Evolutionary conservation across 2,113 vertebrate genomes (phyloP).

Genomic region (Clarias batrachus): DNA sequence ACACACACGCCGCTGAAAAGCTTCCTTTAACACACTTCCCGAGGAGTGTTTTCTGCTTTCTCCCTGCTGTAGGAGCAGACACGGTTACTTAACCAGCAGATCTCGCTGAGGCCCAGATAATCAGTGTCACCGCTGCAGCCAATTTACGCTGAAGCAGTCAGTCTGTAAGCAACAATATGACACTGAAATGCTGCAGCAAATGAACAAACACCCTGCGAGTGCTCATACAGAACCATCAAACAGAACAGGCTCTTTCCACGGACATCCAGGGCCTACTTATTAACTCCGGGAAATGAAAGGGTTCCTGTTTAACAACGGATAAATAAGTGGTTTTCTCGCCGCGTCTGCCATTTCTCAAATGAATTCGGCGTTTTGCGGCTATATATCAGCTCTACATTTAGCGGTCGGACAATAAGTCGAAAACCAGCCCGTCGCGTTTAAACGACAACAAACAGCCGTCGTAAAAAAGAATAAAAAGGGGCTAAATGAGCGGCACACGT

Average conservation of each 20-base stretch:
- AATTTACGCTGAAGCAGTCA: constrained; percentile 40
- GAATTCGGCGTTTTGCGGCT: background rate
- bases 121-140: constrained; percentile 34
- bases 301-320: background rate
- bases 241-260: background rate
- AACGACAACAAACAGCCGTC: background rate
- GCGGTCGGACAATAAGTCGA: background rate
- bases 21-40: background rate
- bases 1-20: background rate
- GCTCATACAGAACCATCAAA: background rate
- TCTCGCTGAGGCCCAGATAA: constrained; percentile 36
- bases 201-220: background rate
- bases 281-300: background rate
- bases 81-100: constrained; percentile 49
- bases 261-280: background rate
- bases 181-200: constrained; percentile 3
- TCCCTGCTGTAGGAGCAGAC: constrained; percentile 39
- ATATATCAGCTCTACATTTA: constrained; percentile 2
- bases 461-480: constrained; percentile 6
- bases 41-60: background rate
- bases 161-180: constrained; percentile 33
- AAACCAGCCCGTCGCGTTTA: constrained; percentile 1
- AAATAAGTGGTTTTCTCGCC: background rate
- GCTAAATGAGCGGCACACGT: background rate
- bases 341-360: background rate